Conservation (phyloP, 2,888 invertebrate species). For the Gandaritis pyraliata region DNA sequence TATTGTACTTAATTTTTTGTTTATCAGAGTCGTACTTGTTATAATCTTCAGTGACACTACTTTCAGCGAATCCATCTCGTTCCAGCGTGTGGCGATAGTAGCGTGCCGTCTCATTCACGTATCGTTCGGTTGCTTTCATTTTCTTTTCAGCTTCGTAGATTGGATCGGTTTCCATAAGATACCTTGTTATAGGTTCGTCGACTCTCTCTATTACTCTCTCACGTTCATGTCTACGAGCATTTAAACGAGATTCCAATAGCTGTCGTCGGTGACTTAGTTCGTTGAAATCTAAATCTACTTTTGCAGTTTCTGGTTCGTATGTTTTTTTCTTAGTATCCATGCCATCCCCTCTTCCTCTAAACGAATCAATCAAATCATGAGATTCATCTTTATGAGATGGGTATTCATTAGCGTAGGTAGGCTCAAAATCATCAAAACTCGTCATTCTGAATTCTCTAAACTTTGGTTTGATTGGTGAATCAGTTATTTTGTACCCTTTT, state of each 20-base stretch:
- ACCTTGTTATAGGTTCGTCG: slow-evolving; percentile 74
- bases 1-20: slow-evolving; percentile 73
- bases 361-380: slow-evolving; percentile 67
- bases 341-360: slow-evolving; percentile 87
- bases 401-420: slow-evolving; percentile 77
- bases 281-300: slow-evolving; percentile 76
- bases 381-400: slow-evolving; percentile 59
- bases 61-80: slow-evolving; percentile 83
- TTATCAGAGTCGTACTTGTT: slow-evolving; percentile 79
- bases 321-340: slow-evolving; percentile 86
- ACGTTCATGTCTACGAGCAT: slow-evolving; percentile 83
- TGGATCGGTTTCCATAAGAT: slow-evolving; percentile 77
- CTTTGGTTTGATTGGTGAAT: slow-evolving; percentile 86
- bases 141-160: slow-evolving; percentile 75
- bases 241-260: slow-evolving; percentile 89
- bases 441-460: slow-evolving; percentile 85
- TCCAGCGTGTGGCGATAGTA: slow-evolving; percentile 84
- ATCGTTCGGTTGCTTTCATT: slow-evolving; percentile 81
- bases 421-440: slow-evolving; percentile 79
- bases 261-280: slow-evolving; percentile 90
- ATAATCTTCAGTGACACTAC: slow-evolving; percentile 78
- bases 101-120: slow-evolving; percentile 83
- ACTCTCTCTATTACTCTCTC: slow-evolving; percentile 57
- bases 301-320: slow-evolving; percentile 68
- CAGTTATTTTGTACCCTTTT: slow-evolving; percentile 76